phyloP scores from a whole-genome alignment of 2,113 vertebrate genomes.

The Acanthisitta chloris region DNA sequence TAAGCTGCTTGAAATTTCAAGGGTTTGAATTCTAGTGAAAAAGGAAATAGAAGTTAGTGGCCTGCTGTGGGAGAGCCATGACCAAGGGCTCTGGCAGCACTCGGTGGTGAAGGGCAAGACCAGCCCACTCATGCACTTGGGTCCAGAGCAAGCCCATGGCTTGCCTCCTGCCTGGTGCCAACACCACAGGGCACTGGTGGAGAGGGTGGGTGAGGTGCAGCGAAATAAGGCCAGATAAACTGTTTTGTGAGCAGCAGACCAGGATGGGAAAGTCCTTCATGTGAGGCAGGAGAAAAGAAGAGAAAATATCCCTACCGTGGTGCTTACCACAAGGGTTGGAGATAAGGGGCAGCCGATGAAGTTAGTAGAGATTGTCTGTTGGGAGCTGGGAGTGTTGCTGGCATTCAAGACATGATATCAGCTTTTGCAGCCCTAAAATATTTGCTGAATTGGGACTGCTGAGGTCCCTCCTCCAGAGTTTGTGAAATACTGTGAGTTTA shows the following conservation, averaged over 20 bases:
- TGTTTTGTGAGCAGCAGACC: background rate
- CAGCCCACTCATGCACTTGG: fast-evolving
- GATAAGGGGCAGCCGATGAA: background rate
- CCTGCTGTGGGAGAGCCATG: background rate
- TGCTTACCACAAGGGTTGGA: background rate
- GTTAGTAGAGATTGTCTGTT: background rate
- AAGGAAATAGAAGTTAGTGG: background rate
- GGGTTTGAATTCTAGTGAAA: background rate
- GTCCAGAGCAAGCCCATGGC: background rate
- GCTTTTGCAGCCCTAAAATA: background rate
- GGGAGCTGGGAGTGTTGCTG: background rate
- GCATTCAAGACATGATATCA: background rate
- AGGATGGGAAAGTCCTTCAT: background rate
- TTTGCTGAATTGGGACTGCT: background rate
- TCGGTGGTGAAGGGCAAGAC: fast-evolving
- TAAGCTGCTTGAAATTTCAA: background rate
- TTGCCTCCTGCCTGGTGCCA: background rate
- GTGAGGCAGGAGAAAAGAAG: background rate
- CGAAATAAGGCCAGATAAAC: background rate
- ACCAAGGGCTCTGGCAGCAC: fast-evolving
- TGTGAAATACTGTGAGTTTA: background rate
- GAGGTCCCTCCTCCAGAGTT: background rate
- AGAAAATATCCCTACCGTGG: background rate
- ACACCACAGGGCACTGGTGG: fast-evolving
- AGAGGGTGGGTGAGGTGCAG: background rate